phyloP scores from a whole-genome alignment of 2,888 invertebrate species.

The Eristalinus sepulchralis region DNA sequence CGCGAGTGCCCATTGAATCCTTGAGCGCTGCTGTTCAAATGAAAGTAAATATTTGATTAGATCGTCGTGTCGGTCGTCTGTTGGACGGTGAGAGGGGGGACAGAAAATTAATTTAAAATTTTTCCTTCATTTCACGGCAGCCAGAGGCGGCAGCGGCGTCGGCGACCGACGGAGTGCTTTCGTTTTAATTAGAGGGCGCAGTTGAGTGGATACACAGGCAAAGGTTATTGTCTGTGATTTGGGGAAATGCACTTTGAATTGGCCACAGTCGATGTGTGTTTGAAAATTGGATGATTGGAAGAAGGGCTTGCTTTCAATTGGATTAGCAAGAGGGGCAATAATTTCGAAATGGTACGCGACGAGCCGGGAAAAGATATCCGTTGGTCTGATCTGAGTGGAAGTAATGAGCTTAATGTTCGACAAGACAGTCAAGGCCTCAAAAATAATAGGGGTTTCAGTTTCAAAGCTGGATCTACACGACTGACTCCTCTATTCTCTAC shows the following conservation, averaged over 20 bases:
- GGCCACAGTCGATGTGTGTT: background rate
- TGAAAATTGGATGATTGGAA: no score
- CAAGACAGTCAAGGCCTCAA: no score
- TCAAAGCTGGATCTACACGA: no score
- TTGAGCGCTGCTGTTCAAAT: constrained; percentile 35
- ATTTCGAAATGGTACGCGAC: background rate
- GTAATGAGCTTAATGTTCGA: no score
- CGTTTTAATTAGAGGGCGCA: constrained; percentile 55
- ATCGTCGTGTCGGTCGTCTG: background rate
- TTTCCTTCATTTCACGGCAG: background rate
- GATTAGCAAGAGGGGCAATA: background rate
- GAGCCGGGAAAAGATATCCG: no score
- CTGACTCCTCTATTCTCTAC: no score
- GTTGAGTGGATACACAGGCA: constrained; percentile 37
- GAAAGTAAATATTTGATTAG: constrained; percentile 52
- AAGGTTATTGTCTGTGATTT: constrained; percentile 34
- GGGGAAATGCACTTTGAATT: constrained; percentile 36
- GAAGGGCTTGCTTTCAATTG: no score
- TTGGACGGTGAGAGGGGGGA: background rate
- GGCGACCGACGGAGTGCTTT: background rate
- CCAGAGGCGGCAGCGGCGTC: background rate
- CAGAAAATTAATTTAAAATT: constrained; percentile 32
- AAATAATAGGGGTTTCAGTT: no score
- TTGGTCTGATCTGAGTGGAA: no score
- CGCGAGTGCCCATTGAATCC: constrained; percentile 4